Evolutionary conservation across 2,888 invertebrate genomes (phyloP).

Genomic region (Ectropis crepuscularia): DNA sequence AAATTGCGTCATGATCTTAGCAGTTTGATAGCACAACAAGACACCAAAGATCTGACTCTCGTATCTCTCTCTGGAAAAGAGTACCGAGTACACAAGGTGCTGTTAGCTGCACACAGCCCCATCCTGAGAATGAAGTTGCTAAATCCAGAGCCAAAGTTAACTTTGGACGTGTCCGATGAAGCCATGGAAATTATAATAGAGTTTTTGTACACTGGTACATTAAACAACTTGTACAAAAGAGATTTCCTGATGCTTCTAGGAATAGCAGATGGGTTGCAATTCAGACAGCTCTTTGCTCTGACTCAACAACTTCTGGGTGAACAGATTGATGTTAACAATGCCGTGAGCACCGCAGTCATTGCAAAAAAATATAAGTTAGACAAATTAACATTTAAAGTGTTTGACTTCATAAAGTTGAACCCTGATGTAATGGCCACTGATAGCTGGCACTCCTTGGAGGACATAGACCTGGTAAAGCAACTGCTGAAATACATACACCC

Average conservation of each 20-base stretch:
- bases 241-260: constrained; percentile 60
- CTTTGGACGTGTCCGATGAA: constrained; percentile 59
- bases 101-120: constrained; percentile 67
- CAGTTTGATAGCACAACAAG: constrained; percentile 48
- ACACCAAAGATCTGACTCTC: constrained; percentile 63
- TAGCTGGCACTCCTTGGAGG: constrained; percentile 64
- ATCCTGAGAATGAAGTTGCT: constrained; percentile 59
- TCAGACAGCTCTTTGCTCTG: constrained; percentile 56
- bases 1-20: constrained; percentile 56
- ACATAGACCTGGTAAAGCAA: constrained; percentile 66
- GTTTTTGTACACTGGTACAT: constrained; percentile 68
- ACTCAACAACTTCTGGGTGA: constrained; percentile 55
- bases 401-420: constrained; percentile 63
- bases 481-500: constrained; percentile 50
- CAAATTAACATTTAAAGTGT: constrained; percentile 56
- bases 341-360: constrained; percentile 62
- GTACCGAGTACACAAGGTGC: constrained; percentile 64
- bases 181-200: constrained; percentile 66
- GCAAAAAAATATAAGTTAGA: constrained; percentile 65
- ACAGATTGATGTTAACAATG: constrained; percentile 65
- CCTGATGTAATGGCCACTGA: constrained; percentile 62
- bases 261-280: constrained; percentile 60
- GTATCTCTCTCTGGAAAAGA: constrained; percentile 56
- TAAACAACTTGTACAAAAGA: constrained; percentile 58
- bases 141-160: constrained; percentile 43